phyloP scores from a whole-genome alignment of 2,797 vertebrate species.

The Malacoctenus gilli region DNA sequence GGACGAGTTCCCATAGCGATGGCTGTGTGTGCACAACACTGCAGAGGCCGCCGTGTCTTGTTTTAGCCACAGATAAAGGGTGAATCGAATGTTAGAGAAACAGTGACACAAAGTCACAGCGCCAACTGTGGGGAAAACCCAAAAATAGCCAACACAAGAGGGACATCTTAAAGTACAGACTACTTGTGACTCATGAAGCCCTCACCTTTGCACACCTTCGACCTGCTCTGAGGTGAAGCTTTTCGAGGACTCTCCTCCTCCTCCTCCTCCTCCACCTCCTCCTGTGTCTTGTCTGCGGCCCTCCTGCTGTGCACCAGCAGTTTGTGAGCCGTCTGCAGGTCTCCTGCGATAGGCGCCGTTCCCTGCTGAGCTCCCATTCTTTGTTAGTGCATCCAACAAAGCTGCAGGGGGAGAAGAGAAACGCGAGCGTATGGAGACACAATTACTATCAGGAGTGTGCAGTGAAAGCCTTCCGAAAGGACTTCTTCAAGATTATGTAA shows the following conservation, averaged over 20 bases:
- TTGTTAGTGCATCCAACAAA: conserved; percentile 88
- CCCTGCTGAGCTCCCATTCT: conserved; percentile 88
- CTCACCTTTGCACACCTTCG: conserved; percentile 93
- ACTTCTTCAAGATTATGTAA: no score
- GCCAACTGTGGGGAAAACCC: not conserved
- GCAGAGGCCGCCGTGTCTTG: conserved; percentile 27
- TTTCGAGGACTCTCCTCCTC: conserved; percentile 84
- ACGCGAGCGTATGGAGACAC: not conserved
- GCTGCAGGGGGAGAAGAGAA: conserved; percentile 67
- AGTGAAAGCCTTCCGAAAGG: no score
- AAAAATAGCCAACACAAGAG: conserved; percentile 9
- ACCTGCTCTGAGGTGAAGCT: conserved; percentile 91
- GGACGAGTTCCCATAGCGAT: conserved; percentile 59
- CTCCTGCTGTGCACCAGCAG: conserved; percentile 57
- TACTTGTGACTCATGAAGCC: not conserved
- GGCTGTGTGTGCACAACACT: conserved; percentile 35
- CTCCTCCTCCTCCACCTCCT: no score
- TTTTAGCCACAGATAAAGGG: conserved; percentile 25
- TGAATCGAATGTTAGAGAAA: conserved; percentile 12
- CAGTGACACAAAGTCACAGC: not conserved
- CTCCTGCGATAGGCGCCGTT: conserved; percentile 84
- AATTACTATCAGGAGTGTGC: not conserved
- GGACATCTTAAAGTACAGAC: not conserved
- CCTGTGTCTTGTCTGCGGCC: conserved; percentile 66
- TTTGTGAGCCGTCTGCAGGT: conserved; percentile 73